Evolutionary conservation across 2,113 vertebrate genomes (phyloP).

Genomic region (Anas platyrhynchos): DNA sequence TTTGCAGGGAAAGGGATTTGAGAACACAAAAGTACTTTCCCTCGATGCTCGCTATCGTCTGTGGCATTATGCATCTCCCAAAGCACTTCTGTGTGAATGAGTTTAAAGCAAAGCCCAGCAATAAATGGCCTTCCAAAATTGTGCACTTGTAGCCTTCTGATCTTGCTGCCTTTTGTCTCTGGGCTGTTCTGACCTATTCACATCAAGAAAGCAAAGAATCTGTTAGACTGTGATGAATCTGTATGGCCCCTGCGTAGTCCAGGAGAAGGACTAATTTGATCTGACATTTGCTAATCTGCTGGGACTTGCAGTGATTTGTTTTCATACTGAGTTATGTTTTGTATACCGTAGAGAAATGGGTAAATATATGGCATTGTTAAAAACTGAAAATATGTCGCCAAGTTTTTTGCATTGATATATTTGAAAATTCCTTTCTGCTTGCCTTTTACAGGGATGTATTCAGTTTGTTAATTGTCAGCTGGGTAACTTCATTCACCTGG

Average conservation of each 20-base stretch:
- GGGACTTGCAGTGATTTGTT: constrained; percentile 46
- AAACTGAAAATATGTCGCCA: background rate
- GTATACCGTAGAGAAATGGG: background rate
- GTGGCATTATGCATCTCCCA: background rate
- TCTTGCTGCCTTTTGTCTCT: background rate
- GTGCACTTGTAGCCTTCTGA: background rate
- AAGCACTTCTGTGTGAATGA: background rate
- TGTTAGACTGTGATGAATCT: constrained; percentile 22
- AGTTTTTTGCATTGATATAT: background rate
- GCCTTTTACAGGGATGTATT: background rate
- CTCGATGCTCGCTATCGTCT: background rate
- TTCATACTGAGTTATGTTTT: constrained; percentile 14
- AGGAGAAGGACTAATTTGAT: constrained; percentile 27
- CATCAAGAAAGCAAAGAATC: constrained; percentile 36
- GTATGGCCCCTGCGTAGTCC: background rate
- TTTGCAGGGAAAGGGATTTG: background rate
- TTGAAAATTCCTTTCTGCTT: background rate
- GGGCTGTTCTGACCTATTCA: constrained; percentile 20
- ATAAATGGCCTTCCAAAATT: background rate
- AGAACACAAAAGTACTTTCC: background rate
- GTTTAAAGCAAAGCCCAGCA: background rate
- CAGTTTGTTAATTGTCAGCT: background rate
- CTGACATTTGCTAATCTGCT: constrained; percentile 42
- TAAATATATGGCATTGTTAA: background rate
- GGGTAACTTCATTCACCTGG: constrained; percentile 22